Conservation (phyloP, 2,888 invertebrate genomes). For the Nomada flava region DNA sequence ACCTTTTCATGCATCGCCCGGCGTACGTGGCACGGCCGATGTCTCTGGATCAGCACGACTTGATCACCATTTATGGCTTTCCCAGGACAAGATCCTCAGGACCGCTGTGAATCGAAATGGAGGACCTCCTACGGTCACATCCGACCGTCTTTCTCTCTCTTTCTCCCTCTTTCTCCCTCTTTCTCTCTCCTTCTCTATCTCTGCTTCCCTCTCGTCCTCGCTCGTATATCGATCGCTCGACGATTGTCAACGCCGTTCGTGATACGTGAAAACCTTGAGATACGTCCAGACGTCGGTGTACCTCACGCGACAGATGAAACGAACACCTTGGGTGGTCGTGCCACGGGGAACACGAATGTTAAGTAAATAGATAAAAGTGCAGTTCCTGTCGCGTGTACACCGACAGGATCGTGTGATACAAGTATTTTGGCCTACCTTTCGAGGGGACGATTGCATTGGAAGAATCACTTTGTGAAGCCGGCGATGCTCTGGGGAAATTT, state of each 20-base stretch:
- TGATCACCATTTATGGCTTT: conserved; percentile 70
- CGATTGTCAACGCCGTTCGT: conserved; percentile 61
- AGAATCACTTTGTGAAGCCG: background rate
- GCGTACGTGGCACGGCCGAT: conserved; percentile 58
- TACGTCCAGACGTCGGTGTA: conserved; percentile 16
- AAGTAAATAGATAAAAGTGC: conserved; percentile 46
- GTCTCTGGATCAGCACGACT: conserved; percentile 56
- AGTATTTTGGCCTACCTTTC: background rate
- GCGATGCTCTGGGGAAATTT: background rate
- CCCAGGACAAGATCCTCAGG: conserved; percentile 68
- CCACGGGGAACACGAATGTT: conserved; percentile 16
- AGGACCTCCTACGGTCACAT: conserved; percentile 68
- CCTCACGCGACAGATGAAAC: conserved; percentile 27
- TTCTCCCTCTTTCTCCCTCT: conserved; percentile 13
- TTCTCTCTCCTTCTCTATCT: background rate
- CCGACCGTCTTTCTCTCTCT: conserved; percentile 40
- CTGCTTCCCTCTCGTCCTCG: background rate
- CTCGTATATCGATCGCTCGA: conserved; percentile 58
- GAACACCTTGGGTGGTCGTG: conserved; percentile 59
- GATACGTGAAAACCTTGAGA: conserved; percentile 62
- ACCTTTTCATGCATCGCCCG: conserved; percentile 43
- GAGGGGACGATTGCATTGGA: background rate
- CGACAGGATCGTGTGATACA: background rate
- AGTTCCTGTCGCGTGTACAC: conserved; percentile 27
- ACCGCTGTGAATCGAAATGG: conserved; percentile 65